Conservation (phyloP, 2,113 vertebrate genomes). For the Varanus komodoensis region DNA sequence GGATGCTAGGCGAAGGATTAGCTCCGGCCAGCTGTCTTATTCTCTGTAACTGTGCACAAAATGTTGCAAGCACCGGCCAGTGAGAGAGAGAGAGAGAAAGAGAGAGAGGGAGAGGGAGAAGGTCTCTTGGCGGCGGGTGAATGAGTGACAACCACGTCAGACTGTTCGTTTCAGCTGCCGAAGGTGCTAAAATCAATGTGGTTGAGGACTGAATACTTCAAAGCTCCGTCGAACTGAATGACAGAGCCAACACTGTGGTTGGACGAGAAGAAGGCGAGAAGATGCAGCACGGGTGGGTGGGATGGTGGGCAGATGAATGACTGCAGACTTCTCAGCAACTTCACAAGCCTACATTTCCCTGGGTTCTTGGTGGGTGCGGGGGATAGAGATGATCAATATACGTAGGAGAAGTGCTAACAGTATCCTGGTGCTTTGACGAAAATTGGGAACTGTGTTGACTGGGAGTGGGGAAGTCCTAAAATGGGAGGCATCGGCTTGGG, state of each 20-base stretch:
- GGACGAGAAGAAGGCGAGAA: neutral
- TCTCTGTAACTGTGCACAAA: neutral
- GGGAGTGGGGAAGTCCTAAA: neutral
- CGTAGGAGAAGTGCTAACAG: too few species aligned
- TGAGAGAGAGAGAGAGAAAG: neutral
- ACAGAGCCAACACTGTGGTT: neutral
- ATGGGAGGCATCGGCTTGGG: neutral
- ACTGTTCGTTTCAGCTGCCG: neutral
- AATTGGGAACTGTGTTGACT: neutral
- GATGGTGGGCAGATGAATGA: neutral
- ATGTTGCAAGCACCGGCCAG: neutral
- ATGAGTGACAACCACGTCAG: neutral
- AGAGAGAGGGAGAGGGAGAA: neutral
- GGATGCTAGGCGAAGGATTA: slow-evolving; percentile 18
- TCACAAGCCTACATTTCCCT: neutral
- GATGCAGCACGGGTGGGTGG: too few species aligned
- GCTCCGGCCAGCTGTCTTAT: slow-evolving; percentile 39
- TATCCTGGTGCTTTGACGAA: neutral
- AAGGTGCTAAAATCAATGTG: neutral
- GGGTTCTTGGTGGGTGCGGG: neutral
- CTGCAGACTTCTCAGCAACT: neutral
- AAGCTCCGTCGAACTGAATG: neutral
- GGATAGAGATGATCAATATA: neutral
- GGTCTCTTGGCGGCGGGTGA: too few species aligned
- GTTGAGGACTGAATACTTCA: neutral